These are phyloP conservation scores for Syrrhaptes paradoxus DNA, from an alignment of 2,113 vertebrate genomes.

Conservation along the genomic window DNA sequence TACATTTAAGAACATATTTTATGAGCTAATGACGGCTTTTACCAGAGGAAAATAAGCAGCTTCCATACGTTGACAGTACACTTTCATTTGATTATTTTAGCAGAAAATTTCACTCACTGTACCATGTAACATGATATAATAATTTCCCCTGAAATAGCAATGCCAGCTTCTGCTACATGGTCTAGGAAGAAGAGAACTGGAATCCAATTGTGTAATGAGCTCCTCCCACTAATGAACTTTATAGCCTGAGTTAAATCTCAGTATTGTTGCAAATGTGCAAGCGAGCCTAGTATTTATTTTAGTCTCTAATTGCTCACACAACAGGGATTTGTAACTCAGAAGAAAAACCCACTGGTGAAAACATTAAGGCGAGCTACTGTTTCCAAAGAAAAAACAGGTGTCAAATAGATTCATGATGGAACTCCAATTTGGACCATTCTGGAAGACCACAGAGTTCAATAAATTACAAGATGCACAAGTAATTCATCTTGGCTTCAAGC, in stretches of 20 bases:
- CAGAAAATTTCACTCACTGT: conserved; percentile 18
- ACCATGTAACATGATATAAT: neutral
- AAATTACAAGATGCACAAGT: conserved; percentile 7
- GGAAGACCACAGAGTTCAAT: conserved; percentile 16
- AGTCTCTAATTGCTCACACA: neutral
- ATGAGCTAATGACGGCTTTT: conserved; percentile 38
- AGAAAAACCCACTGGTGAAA: neutral
- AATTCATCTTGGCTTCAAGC: conserved; percentile 29
- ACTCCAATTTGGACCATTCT: neutral
- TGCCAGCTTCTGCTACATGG: neutral
- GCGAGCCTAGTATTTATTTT: neutral
- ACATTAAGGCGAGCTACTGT: neutral
- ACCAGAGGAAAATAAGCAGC: neutral
- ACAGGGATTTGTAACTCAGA: neutral
- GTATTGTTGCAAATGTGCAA: neutral
- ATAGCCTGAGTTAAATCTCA: neutral
- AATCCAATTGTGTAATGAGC: neutral
- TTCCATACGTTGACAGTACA: conserved; percentile 16
- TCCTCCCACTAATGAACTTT: neutral
- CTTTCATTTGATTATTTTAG: conserved; percentile 31
- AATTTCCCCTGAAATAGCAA: conserved; percentile 20
- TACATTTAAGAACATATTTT: conserved; percentile 19
- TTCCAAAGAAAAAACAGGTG: neutral
- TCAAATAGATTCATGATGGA: neutral
- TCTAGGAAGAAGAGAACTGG: neutral